Evolutionary conservation across 2,888 invertebrate species (phyloP), one percentile per base, ranked within the genome.

Genomic region (Entomobrya proxima): DNA sequence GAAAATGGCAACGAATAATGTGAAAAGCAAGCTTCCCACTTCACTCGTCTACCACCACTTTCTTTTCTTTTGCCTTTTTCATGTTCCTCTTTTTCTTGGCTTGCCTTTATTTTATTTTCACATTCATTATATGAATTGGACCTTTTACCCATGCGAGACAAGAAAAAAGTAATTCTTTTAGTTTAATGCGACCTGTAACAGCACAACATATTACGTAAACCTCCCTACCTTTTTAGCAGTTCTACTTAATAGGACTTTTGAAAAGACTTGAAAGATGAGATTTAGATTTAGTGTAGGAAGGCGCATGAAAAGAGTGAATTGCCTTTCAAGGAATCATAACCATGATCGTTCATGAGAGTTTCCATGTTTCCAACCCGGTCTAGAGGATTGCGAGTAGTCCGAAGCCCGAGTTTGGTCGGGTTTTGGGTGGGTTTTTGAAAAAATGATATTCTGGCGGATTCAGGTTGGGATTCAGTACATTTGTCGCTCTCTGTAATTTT

Each of bases 161-260:
- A 52, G 52, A 52, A 50, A 78, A 58, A 78, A 78, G 47, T 78
- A 67, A 67, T 79, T 67, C 67, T 79, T 79, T 52, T 69, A 79
- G 35, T 67, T 67, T 67, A 67, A 67, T 80, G 27, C 55, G 80
- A 80, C 80, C 80, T 80, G 80, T 80, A 55, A 72, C 72, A 74
- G 74, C 52, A 40, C 80, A 69, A 72, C 50, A 30, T 69, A 74
- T 74, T 74, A 35, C 18, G 15, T 21, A 24, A 69, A 27, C 44
- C 44, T 69, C 69, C 40, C 40, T 69, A 27, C 78, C 64, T 15
- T 11, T 47, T 47, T 67, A 21, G 58, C 30, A 27, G 40, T 44
- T 44, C 27, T 50, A 18, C 50, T 24, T 50, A 80, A 72, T 72
- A 69, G 52, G 30, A 67, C 79, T 79, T 80, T 47, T 78, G 47